These are phyloP conservation scores for Tragelaphus scriptus DNA, from an alignment of 2,113 vertebrate species.

Conservation along the genomic window DNA sequence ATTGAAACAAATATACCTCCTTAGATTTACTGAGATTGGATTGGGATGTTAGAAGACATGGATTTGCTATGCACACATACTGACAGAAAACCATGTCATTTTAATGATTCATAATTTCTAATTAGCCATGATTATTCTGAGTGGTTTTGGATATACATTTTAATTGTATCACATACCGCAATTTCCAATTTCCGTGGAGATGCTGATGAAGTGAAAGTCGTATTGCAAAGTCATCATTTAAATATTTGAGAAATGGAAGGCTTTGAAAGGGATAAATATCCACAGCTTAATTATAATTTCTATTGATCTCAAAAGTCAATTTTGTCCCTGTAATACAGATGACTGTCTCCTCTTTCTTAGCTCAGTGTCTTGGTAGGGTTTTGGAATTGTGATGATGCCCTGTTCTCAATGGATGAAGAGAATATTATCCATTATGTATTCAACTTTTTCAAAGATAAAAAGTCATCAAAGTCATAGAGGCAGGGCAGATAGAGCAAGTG, in stretches of 20 bases:
- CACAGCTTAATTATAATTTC: conserved; percentile 49
- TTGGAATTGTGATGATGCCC: not conserved
- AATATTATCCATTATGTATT: not conserved
- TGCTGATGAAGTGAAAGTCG: conserved; percentile 66
- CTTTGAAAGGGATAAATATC: conserved; percentile 48
- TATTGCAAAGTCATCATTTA: conserved; percentile 72
- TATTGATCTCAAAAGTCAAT: conserved; percentile 60
- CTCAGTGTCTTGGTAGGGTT: not conserved
- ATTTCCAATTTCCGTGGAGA: conserved; percentile 69
- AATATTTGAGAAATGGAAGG: conserved; percentile 61
- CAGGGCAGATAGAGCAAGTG: fast-evolving
- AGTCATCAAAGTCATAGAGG: not conserved
- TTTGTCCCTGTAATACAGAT: conserved; percentile 31
- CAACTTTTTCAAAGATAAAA: not conserved
- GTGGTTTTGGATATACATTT: conserved; percentile 75
- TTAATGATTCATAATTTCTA: conserved; percentile 77
- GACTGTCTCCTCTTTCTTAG: conserved; percentile 3
- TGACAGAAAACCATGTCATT: conserved; percentile 70
- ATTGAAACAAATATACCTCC: conserved; percentile 66
- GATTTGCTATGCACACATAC: conserved; percentile 49
- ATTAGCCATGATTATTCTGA: conserved; percentile 75
- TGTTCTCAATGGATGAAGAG: not conserved
- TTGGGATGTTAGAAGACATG: conserved; percentile 56
- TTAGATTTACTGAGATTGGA: conserved; percentile 63
- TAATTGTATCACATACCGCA: conserved; percentile 73